Percentiles rank a stretch among this genome's conserved stretches.
phyloP scores from a whole-genome alignment of 1,140 invertebrate genomes.

The Cotesia chilonis region DNA sequence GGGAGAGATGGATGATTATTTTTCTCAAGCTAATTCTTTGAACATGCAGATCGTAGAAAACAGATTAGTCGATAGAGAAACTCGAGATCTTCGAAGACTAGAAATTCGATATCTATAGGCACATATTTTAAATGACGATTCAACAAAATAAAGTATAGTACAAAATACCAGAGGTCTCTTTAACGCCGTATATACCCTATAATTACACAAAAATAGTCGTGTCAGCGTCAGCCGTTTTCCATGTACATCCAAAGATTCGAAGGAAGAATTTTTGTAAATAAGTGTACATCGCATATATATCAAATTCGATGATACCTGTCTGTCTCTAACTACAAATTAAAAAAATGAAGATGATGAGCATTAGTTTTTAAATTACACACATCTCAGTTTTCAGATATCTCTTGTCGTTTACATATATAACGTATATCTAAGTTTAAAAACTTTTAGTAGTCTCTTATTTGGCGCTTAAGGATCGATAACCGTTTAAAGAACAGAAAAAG shows the following conservation, averaged over 20 bases:
- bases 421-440: slow-evolving; percentile 4
- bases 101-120: neutral
- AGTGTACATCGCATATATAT: slow-evolving; percentile 21
- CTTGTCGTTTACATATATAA: neutral
- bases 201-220: slow-evolving; percentile 39
- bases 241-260: neutral
- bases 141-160: slow-evolving; percentile 12
- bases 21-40: no score
- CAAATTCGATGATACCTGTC: slow-evolving; percentile 21
- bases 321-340: neutral
- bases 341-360: slow-evolving; percentile 9
- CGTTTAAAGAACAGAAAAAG: neutral
- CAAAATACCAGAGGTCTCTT: slow-evolving; percentile 34
- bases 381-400: slow-evolving; percentile 35
- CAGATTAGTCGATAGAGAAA: neutral
- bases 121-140: neutral
- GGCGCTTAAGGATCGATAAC: slow-evolving; percentile 4
- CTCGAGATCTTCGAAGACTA: neutral
- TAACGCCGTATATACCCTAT: slow-evolving; percentile 33
- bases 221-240: slow-evolving; percentile 20
- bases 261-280: no score
- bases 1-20: no score
- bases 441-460: slow-evolving; percentile 18
- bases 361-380: slow-evolving; percentile 37
- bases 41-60: no score